Evolutionary conservation across 2,888 invertebrate species (phyloP), one percentile per base, ranked within the genome.

Genomic region (Xanthorhoe spadicearia): DNA sequence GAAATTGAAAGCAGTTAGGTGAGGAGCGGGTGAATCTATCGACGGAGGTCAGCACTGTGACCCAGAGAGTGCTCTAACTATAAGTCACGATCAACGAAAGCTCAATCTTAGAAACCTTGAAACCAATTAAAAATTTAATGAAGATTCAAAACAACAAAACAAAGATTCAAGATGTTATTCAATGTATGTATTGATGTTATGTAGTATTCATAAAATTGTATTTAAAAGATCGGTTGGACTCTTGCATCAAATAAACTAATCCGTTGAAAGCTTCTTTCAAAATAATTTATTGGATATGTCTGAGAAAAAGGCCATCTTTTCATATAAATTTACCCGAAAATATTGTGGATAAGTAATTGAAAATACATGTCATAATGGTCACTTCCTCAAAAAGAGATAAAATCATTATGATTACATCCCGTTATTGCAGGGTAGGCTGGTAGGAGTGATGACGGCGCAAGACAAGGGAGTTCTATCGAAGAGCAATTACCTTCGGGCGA

Each of bases 401-500:
- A 58, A 74, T 71, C 68, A 51, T 57, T 68, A 74, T 77, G 72
- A 75, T 79, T 78, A 78, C 78, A 79, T 77, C 70, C 82, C 79
- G 82, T 82, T 80, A 79, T 51, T 57, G 56, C 69, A 74, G 77
- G 76, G 73, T 71, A 68, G 69, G 57, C 66, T 69, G 75, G 74
- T 73, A 73, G 73, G 71, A 70, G 57, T 43, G 72, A 66, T 70
- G 62, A 52, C 66, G 76, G 74, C 68, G 69, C 75, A 77, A 78
- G 74, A 65, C 71, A 73, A 69, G 63, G 64, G 68, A 77, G 72
- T 51, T 66, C 71, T 68, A 70, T 71, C 70, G 68, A 66, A 68
- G 71, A 67, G 60, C 73, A 78, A 78, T 79, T 76, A 76, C 78
- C 68, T 71, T 78, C 69, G 77, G 77, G 75, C 81, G 80, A 79